Conservation (phyloP, 2,888 invertebrate species). For the Acronicta aceris region DNA sequence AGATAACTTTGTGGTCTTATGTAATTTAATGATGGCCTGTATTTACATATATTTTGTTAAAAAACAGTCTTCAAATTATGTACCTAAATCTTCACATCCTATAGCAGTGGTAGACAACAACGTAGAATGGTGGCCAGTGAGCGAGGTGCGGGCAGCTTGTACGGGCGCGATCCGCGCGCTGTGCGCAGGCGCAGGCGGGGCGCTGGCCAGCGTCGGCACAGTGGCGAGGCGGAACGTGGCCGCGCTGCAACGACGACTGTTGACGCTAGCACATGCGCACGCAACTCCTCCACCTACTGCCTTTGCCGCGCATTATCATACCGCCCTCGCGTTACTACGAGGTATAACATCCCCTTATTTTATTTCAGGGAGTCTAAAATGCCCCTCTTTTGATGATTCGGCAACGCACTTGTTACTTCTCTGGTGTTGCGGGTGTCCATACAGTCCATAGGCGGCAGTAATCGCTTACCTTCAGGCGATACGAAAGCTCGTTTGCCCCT, state of each 20-base stretch:
- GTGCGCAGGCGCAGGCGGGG: conserved; percentile 70
- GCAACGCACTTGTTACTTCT: too few species aligned
- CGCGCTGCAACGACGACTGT: conserved; percentile 77
- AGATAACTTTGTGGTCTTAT: too few species aligned
- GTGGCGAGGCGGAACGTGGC: conserved; percentile 80
- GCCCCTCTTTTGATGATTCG: too few species aligned
- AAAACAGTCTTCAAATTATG: too few species aligned
- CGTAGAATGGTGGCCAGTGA: conserved; percentile 83
- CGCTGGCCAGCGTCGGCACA: conserved; percentile 53
- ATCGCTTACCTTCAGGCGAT: too few species aligned
- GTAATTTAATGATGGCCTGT: too few species aligned
- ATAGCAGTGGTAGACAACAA: conserved; percentile 63
- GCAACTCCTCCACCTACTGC: conserved; percentile 78
- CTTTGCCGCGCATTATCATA: conserved; percentile 77
- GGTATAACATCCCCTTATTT: conserved; percentile 58
- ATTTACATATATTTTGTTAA: too few species aligned
- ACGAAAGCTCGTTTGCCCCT: too few species aligned
- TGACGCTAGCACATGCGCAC: conserved; percentile 79
- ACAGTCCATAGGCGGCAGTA: too few species aligned
- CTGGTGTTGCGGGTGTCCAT: too few species aligned
- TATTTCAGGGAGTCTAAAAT: background rate
- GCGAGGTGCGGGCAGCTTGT: conserved; percentile 80
- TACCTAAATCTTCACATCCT: background rate
- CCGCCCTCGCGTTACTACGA: conserved; percentile 79
- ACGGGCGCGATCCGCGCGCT: conserved; percentile 74